phyloP scores from a whole-genome alignment of 2,888 invertebrate species.

The Busseola fusca region DNA sequence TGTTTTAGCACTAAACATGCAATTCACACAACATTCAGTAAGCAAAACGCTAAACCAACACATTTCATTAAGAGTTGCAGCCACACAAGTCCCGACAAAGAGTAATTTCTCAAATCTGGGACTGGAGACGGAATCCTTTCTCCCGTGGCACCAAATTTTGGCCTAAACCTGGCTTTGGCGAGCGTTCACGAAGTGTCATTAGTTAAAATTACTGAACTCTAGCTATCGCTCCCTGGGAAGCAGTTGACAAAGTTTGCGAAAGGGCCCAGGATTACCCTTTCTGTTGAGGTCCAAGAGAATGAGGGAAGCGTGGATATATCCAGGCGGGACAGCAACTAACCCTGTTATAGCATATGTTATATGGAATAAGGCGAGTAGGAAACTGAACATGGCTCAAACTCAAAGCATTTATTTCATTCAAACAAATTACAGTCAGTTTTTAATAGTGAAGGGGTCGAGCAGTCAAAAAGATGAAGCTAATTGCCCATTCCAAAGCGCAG shows the following conservation, averaged over 20 bases:
- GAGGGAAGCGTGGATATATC: slow-evolving; percentile 35
- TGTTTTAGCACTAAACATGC: slow-evolving; percentile 32
- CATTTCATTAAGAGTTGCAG: slow-evolving; percentile 48
- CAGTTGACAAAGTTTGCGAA: slow-evolving; percentile 83
- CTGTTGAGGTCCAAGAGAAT: slow-evolving; percentile 42
- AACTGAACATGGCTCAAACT: too few relatives aligned
- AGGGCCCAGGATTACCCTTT: slow-evolving; percentile 74
- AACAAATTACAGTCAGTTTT: too few relatives aligned
- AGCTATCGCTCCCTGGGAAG: slow-evolving; percentile 83
- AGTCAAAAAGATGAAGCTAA: too few relatives aligned
- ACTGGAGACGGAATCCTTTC: slow-evolving; percentile 62
- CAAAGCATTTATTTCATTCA: too few relatives aligned
- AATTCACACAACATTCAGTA: slow-evolving; percentile 51
- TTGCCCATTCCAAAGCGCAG: too few relatives aligned
- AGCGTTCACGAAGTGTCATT: slow-evolving; percentile 79
- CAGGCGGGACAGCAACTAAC: background rate
- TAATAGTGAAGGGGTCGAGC: too few relatives aligned
- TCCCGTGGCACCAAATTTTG: slow-evolving; percentile 61
- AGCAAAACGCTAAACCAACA: slow-evolving; percentile 36
- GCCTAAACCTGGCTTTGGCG: slow-evolving; percentile 64
- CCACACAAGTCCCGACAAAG: slow-evolving; percentile 53
- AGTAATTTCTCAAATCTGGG: slow-evolving; percentile 69
- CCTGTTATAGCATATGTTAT: background rate
- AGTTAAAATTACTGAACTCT: slow-evolving; percentile 86
- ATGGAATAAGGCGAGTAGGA: background rate